These are phyloP conservation scores for Papilio machaon DNA, from an alignment of 1,140 invertebrate genomes.

Conservation along the genomic window DNA sequence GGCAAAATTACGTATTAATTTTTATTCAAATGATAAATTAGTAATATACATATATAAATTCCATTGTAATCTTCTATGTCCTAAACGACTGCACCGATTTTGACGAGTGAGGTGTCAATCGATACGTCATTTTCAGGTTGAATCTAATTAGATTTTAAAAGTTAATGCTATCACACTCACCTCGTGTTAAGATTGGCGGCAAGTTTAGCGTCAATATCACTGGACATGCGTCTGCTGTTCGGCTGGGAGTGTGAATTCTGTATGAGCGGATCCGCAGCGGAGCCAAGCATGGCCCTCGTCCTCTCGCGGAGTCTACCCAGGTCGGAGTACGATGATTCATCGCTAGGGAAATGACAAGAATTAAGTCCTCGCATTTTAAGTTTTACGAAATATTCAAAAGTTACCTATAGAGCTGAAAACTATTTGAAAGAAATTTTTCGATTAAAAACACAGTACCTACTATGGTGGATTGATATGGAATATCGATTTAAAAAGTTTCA, in stretches of 20 bases:
- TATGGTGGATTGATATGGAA: background rate
- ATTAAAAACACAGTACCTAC: too few species aligned
- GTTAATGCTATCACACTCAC: slow-evolving; percentile 44
- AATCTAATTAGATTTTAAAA: too few species aligned
- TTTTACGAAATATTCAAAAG: background rate
- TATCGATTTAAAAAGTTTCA: background rate
- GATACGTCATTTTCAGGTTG: too few species aligned
- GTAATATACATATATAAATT: too few species aligned
- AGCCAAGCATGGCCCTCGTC: slow-evolving; percentile 64
- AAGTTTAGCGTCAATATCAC: slow-evolving; percentile 67
- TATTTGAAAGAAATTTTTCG: too few species aligned
- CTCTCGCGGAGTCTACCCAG: slow-evolving; percentile 65
- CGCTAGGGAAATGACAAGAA: slow-evolving; percentile 50
- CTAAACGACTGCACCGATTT: too few species aligned
- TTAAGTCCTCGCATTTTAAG: slow-evolving; percentile 4
- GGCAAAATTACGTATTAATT: too few species aligned
- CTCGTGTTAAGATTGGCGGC: slow-evolving; percentile 73
- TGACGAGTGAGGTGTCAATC: too few species aligned
- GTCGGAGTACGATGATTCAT: slow-evolving; percentile 76
- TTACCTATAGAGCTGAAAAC: background rate
- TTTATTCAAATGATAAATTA: too few species aligned
- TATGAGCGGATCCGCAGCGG: slow-evolving; percentile 59
- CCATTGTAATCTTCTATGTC: too few species aligned
- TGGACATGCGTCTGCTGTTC: slow-evolving; percentile 68
- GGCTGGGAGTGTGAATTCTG: slow-evolving; percentile 67